These are phyloP conservation scores for Neuroscelio doddi DNA, from an alignment of 2,888 invertebrate genomes.

Conservation along the genomic window DNA sequence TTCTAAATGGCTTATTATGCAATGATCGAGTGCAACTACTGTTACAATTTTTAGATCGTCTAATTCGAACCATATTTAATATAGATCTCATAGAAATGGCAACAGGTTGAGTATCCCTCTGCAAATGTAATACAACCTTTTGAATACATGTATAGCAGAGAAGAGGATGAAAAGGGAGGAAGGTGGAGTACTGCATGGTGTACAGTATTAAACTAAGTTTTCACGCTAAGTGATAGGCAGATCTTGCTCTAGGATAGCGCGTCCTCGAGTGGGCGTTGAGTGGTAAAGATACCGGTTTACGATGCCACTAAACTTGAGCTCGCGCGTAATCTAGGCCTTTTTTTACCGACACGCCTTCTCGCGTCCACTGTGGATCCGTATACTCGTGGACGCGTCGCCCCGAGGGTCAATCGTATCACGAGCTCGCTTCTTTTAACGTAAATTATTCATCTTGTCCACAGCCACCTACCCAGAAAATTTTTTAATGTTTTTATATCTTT, in stretches of 20 bases:
- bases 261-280: constrained; percentile 55
- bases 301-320: constrained; percentile 69
- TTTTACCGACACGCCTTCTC: constrained; percentile 58
- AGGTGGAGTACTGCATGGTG: constrained; percentile 7
- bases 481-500: constrained; percentile 5
- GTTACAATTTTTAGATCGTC: constrained; percentile 12
- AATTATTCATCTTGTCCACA: constrained; percentile 29
- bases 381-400: constrained; percentile 33
- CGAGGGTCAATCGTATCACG: constrained; percentile 42
- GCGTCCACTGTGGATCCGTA: constrained; percentile 37
- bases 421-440: constrained; percentile 30
- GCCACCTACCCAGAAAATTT: constrained; percentile 26
- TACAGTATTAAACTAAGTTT: constrained; percentile 54
- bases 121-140: neutral
- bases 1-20: too few species aligned
- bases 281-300: constrained; percentile 70
- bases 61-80: constrained; percentile 19
- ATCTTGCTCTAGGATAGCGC: constrained; percentile 64
- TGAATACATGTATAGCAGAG: constrained; percentile 1
- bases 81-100: constrained; percentile 32
- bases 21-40: too few species aligned
- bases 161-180: constrained; percentile 5
- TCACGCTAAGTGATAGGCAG: constrained; percentile 68
- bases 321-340: constrained; percentile 63
- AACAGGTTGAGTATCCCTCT: constrained; percentile 8